Evolutionary conservation across 2,797 vertebrate species (phyloP), one percentile per base, ranked within the genome.

Genomic region (Lacerta bilineata): DNA sequence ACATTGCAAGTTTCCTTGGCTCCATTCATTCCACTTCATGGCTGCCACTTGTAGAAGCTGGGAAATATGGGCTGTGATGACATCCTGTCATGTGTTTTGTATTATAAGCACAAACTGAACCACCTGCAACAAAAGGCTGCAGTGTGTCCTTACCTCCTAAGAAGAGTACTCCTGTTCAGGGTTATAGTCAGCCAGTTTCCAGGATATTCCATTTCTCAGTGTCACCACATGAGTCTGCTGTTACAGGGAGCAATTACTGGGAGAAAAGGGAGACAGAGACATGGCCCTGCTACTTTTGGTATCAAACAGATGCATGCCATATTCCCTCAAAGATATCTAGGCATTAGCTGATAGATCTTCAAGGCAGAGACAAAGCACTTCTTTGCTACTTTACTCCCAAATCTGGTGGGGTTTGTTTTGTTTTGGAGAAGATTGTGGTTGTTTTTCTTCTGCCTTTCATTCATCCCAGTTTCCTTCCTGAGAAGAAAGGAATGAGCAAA

Each of bases 401-500:
- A 39, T 64, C 68, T 36, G n/a, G 9, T 29, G 3, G 29, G 20
- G 50, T 33, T 50, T 41, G 46, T 78, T 83, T 69, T 72, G 5
- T 71, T 59, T 39, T 61, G 43, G 2, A 29, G 41, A 17, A 0
- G 6, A 64, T 39, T 55, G 7, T 39, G 33, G 2, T 7, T 20
- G 7, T 18, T 27, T 23, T 50, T 39, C 36, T 9, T 77, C 39
- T 66, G 13, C 15, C 74, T 80, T 80, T 64, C 59, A 74, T 74
- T 80, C 29, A 25, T 81, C 29, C 50, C 20, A 5, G n/a, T 66
- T 75, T 80, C 78, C 71, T 72, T 80, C 59, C 87, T 88, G 39
- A 90, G 83, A 27, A 86, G 77, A 39, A 86, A 91, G 29, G 76
- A 17, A 91, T 43, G 0, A 0, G 18, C 87, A 90, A 75, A 81